phyloP scores from a whole-genome alignment of 2,888 invertebrate species.

The Cremastobaeus sp. region DNA sequence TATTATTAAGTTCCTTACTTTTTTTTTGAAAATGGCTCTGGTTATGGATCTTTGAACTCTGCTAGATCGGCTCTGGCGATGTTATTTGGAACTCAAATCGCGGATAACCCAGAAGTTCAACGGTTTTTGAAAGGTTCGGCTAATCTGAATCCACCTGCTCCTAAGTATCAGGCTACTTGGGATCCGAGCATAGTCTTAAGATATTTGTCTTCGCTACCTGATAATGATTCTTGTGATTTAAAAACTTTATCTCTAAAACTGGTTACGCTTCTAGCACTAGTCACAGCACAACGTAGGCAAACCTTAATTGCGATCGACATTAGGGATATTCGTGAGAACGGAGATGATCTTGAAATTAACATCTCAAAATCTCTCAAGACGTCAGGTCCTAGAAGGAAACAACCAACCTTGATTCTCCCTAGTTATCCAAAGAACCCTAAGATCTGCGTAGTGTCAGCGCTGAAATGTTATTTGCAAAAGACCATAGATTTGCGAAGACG shows the following conservation, averaged over 20 bases:
- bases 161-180: conserved; percentile 63
- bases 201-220: not conserved
- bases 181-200: conserved; percentile 57
- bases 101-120: no score
- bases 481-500: not conserved
- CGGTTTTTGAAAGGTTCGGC: no score
- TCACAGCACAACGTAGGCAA: conserved; percentile 55
- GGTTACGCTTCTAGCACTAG: conserved; percentile 49
- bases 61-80: conserved; percentile 39
- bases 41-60: conserved; percentile 39
- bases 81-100: no score
- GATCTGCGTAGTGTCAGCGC: not conserved
- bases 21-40: conserved; percentile 3
- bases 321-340: conserved; percentile 38
- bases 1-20: conserved; percentile 13
- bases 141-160: no score
- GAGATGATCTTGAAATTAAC: conserved; percentile 23
- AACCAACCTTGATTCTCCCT: conserved; percentile 17
- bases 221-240: not conserved
- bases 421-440: not conserved
- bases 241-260: conserved; percentile 45
- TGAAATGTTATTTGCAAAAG: conserved; percentile 1
- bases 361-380: conserved; percentile 32
- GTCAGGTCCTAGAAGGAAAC: conserved; percentile 15
- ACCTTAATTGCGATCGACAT: conserved; percentile 48